Evolutionary conservation across 2,797 vertebrate species (phyloP), one percentile per base, ranked within the genome.

Genomic region (Typhlichthys subterraneus): DNA sequence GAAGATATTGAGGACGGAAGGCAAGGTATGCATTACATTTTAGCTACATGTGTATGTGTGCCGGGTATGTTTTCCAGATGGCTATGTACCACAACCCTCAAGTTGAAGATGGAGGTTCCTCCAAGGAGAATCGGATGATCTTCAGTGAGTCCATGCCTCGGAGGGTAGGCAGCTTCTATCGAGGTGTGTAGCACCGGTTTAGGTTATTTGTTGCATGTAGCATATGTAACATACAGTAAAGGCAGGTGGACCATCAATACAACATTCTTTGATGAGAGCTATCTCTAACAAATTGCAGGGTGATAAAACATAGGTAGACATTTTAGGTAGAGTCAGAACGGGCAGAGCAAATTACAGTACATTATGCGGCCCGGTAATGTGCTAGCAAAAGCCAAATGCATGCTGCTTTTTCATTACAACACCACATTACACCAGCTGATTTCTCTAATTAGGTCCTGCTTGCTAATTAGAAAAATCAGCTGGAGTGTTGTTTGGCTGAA

Each of bases 111-210:
- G 95, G 94, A 76, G 84, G 90, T 19, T 94, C 95, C 61, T 95
- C 97, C 76, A 99, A 99, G 84, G 97, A 99, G 90, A 99, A 97
- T 83, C 91, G 96, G 78, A 95, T 96, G 89, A 92, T 97, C 70
- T 99, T 97, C 92, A 99, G 96, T 73, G 97, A 99, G 85, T 95
- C 97, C 63, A 95, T 99, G 93, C 96, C 97, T 0, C 93, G 96
- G 72, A 93, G 97, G 94, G 97, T 99, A 56, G 97, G 97, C 80
- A 99, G 97, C 87, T 99, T 98, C 89, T 99, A 99, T 85, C 91
- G 97, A 96, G 97, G 97, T 98, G 91, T 61, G 33, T 15, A 51
- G 19, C 14, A 12, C 15, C 12, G 12, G n/a, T 14, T 12, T 42
- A 42, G 38, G 7, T 42, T 42, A 42, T 42, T 7, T 42, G 38